These are phyloP conservation scores for Tenebrosternarchus preto DNA, from an alignment of 2,113 vertebrate genomes.

Conservation along the genomic window DNA sequence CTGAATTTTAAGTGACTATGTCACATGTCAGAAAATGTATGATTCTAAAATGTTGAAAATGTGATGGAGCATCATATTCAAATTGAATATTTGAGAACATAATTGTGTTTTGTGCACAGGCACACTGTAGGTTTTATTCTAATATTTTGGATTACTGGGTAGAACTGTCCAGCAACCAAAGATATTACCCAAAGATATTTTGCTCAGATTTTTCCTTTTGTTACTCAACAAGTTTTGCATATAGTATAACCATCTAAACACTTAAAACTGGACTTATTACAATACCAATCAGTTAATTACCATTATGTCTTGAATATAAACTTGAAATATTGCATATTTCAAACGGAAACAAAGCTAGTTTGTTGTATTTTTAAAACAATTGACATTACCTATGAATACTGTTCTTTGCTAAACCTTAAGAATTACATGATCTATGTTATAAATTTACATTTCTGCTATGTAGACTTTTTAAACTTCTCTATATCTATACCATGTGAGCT, in stretches of 20 bases:
- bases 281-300: neutral
- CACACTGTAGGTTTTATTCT: neutral
- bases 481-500: too few relatives aligned
- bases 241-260: neutral
- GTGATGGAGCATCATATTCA: constrained; percentile 10
- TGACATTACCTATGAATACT: neutral
- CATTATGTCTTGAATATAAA: neutral
- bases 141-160: constrained; percentile 35
- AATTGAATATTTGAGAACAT: constrained; percentile 13
- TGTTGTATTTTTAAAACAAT: neutral
- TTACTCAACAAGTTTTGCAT: neutral
- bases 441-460: constrained; percentile 26
- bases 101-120: constrained; percentile 32
- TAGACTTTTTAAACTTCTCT: constrained; percentile 7
- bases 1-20: neutral
- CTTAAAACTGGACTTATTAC: too few relatives aligned
- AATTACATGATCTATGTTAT: constrained; percentile 4
- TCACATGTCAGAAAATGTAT: constrained; percentile 6
- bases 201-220: neutral
- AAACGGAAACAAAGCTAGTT: neutral
- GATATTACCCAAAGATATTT: constrained; percentile 40
- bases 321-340: neutral
- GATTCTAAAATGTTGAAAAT: neutral
- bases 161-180: constrained; percentile 49
- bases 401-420: neutral